These are phyloP conservation scores for Oryzias woworae DNA, from an alignment of 2,113 vertebrate genomes.

Conservation along the genomic window DNA sequence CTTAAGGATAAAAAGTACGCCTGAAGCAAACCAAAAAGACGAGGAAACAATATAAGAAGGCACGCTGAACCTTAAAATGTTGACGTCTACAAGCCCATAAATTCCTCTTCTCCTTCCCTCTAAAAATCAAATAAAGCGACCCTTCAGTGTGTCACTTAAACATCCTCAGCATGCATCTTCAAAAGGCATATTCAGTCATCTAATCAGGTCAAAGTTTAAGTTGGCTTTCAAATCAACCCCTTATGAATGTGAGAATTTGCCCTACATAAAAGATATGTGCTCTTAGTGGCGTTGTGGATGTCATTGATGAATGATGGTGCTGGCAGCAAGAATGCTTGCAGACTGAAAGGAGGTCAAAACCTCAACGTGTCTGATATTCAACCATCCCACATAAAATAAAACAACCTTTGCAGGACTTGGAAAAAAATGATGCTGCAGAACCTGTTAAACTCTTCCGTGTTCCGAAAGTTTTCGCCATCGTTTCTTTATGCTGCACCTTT, in stretches of 20 bases:
- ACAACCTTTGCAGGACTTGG: not conserved
- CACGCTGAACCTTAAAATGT: slow-evolving; percentile 1
- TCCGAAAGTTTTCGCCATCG: no score
- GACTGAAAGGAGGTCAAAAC: slow-evolving; percentile 13
- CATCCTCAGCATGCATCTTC: slow-evolving; percentile 51
- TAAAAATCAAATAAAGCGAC: slow-evolving; percentile 18
- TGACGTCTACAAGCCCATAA: not conserved
- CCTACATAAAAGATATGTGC: slow-evolving; percentile 26
- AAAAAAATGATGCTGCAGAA: not conserved
- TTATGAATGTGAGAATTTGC: slow-evolving; percentile 41
- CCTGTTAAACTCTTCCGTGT: no score
- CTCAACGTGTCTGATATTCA: not conserved
- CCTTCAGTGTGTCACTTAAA: slow-evolving; percentile 52
- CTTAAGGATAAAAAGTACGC: slow-evolving; percentile 16
- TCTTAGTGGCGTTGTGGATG: slow-evolving; percentile 45
- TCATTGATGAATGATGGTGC: slow-evolving; percentile 31
- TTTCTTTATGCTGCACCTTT: no score
- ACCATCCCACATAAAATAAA: not conserved
- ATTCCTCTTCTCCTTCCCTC: not conserved
- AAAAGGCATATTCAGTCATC: slow-evolving; percentile 46
- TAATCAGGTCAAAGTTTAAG: slow-evolving; percentile 58
- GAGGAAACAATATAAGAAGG: not conserved
- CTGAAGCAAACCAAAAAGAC: slow-evolving; percentile 9
- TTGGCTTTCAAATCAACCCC: slow-evolving; percentile 49
- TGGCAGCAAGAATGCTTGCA: slow-evolving; percentile 34